Base-by-base conservation (phyloP, 2,888 invertebrate species). In the Brenthis daphne region DNA sequence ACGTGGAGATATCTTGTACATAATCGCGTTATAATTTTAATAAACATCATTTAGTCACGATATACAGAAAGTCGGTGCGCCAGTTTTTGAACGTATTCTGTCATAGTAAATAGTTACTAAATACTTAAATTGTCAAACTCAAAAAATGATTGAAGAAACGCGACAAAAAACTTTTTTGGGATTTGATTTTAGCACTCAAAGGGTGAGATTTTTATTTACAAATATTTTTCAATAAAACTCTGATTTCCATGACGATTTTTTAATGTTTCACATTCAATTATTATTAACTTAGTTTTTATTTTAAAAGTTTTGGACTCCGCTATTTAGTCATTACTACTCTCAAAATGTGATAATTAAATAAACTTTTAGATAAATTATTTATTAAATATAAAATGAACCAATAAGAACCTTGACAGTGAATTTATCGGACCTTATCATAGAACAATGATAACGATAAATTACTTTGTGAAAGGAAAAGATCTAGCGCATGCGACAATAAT, bases 141-240 rank as follows among this genome's bases (percentile, higher is more conserved):
- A 68, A 84, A 86, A 88, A 83, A 92, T 92, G 92, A 84, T 79
- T 67, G 90, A 85, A 73, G 86, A 87, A 80, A 79, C 77, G 69
- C 82, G 78, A 79, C 85, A 82, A 75, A 89, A 90, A 84, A 95
- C 95, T 77, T 97, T 95, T 93, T 93, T 97, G 80, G 97, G 97
- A 69, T 94, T 97, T 79, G 97, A 97, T 94, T 94, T 97, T 83
- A 97, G 97, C 85, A 97, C 97, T 24, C 97, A 97, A 90, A 96
- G 96, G 95, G 97, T 96, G 90, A 87, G 91, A 85, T 65, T 83
- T 33, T 37, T 55, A 24, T 68, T 72, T 70, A 56, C 51, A 50
- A 64, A 64, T 56, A 29, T 66, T 64, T 47, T 20, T 43, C 37
- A 33, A 13, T 37, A 12, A 1, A 60, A 12, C 3, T 6, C 11